These are phyloP conservation scores for Syrrhaptes paradoxus DNA, from an alignment of 2,113 vertebrate genomes.

Conservation along the genomic window DNA sequence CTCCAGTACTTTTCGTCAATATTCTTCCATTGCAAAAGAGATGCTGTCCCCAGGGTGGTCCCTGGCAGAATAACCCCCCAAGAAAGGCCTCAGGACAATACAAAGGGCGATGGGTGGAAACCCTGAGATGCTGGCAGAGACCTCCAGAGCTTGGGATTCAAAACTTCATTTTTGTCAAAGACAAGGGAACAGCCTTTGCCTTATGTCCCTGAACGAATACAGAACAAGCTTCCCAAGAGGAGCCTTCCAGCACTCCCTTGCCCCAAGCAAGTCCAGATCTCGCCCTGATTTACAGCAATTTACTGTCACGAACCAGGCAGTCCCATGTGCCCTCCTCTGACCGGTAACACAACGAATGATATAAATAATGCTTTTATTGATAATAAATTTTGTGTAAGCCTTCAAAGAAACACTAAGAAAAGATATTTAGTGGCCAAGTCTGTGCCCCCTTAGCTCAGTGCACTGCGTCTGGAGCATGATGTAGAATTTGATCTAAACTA, in stretches of 20 bases:
- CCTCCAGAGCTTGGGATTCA: not conserved
- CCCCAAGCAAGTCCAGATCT: not conserved
- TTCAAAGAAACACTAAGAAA: not conserved
- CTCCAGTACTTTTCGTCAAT: not conserved
- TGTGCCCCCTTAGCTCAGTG: not conserved
- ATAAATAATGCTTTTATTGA: not conserved
- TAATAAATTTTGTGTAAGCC: not conserved
- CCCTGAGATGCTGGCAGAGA: rapidly evolving
- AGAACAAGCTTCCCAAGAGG: not conserved
- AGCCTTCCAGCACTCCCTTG: not conserved
- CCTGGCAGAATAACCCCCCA: not conserved
- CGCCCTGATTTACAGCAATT: not conserved
- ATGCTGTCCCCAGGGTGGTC: not conserved
- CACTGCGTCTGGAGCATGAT: not conserved
- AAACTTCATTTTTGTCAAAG: not conserved
- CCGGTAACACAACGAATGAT: not conserved
- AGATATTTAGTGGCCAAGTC: not conserved
- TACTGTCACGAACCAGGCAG: not conserved
- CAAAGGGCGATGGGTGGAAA: rapidly evolving
- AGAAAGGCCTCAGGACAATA: rapidly evolving
- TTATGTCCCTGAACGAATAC: not conserved
- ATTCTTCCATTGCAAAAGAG: not conserved
- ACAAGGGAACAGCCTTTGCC: not conserved
- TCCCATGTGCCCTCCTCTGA: not conserved
- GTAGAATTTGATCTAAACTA: not conserved